phyloP scores from a whole-genome alignment of 2,113 vertebrate species.

The Trematomus loennbergii region DNA sequence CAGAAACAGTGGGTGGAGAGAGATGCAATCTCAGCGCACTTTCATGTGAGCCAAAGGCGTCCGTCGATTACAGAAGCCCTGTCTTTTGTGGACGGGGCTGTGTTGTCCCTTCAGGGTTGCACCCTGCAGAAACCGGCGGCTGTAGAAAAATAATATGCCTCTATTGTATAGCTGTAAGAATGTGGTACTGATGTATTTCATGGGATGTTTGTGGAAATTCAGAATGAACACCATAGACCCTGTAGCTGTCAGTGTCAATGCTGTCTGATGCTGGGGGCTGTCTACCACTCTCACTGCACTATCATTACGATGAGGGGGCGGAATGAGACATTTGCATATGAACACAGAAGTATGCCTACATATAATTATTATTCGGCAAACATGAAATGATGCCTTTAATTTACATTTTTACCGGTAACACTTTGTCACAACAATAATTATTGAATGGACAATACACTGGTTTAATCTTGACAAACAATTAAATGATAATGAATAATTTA shows the following conservation, averaged over 20 bases:
- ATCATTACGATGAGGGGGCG: conserved; percentile 44
- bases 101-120: conserved; percentile 19
- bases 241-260: conserved; percentile 1
- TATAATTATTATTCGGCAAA: conserved; percentile 17
- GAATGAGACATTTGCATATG: conserved; percentile 41
- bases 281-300: conserved; percentile 21
- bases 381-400: not conserved
- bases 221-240: conserved; percentile 5
- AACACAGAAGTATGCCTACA: conserved; percentile 6
- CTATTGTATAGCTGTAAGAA: conserved; percentile 23
- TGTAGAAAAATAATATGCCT: conserved; percentile 20
- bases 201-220: conserved; percentile 15
- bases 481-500: too few relatives aligned
- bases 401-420: not conserved
- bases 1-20: conserved; percentile 46
- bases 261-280: conserved; percentile 32
- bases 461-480: too few relatives aligned
- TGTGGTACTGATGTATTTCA: conserved; percentile 11
- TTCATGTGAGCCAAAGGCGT: conserved; percentile 64
- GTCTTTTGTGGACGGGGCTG: conserved; percentile 31
- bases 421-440: too few relatives aligned
- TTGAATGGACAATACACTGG: too few relatives aligned
- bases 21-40: conserved; percentile 56
- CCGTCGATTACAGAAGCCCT: conserved; percentile 33
- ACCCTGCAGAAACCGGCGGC: conserved; percentile 38